Conservation (phyloP, 2,113 vertebrate genomes). For the Microtus richardsoni region DNA sequence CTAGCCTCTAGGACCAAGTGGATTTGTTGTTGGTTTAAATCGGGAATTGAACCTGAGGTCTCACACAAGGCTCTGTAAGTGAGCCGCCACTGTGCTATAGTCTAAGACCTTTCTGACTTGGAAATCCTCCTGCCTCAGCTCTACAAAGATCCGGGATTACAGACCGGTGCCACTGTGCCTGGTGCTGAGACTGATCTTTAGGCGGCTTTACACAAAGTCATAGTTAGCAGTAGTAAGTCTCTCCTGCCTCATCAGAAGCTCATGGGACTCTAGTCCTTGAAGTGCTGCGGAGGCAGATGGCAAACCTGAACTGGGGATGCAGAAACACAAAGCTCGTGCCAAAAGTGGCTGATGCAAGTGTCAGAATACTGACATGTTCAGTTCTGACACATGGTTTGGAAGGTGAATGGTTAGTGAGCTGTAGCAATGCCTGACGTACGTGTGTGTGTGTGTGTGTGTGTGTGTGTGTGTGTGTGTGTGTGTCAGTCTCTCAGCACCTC, state of each 20-base stretch:
- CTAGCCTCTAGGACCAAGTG: too few relatives aligned
- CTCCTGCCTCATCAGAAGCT: neutral
- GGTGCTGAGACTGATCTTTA: neutral
- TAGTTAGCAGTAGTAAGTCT: neutral
- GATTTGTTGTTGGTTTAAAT: neutral
- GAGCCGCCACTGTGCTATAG: neutral
- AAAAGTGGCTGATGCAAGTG: rapidly evolving
- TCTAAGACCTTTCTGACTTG: neutral
- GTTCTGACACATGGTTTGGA: neutral
- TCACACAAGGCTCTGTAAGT: too few relatives aligned
- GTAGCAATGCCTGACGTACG: rapidly evolving
- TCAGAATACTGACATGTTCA: rapidly evolving
- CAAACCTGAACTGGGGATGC: rapidly evolving
- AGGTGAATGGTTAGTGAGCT: rapidly evolving
- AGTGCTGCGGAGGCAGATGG: neutral
- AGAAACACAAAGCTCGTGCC: neutral
- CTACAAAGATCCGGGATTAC: neutral
- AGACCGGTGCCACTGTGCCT: neutral
- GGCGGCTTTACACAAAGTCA: neutral
- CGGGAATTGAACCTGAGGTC: neutral
- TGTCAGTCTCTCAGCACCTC: neutral
- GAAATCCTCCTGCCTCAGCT: too few relatives aligned
- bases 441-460: neutral
- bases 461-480: neutral
- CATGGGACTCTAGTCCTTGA: neutral